Percentiles rank a stretch among this genome's conserved stretches.
These are phyloP conservation scores for Dendrolimus pini DNA, from an alignment of 2,888 invertebrate species.

Conservation along the genomic window DNA sequence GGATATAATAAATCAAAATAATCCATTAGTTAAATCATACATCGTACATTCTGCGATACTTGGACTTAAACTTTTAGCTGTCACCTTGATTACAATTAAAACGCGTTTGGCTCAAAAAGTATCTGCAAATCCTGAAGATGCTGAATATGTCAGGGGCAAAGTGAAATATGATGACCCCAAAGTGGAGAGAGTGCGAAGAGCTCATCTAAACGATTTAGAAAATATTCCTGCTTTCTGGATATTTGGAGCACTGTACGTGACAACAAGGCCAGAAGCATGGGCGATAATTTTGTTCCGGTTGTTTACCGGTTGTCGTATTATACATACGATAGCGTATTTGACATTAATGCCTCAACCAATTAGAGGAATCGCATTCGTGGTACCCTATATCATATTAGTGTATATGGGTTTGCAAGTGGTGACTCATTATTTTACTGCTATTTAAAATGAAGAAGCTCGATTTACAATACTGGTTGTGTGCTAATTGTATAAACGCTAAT, in stretches of 20 bases:
- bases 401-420: slow-evolving; percentile 55
- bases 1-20: slow-evolving; percentile 31
- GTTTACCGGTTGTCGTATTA: slow-evolving; percentile 72
- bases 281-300: slow-evolving; percentile 58
- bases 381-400: slow-evolving; percentile 37
- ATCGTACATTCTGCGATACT: slow-evolving; percentile 52
- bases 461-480: too few species aligned
- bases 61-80: slow-evolving; percentile 42
- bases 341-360: slow-evolving; percentile 77
- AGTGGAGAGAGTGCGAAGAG: slow-evolving; percentile 63
- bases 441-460: slow-evolving; percentile 15
- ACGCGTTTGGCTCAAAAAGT: slow-evolving; percentile 34
- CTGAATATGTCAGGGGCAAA: slow-evolving; percentile 36
- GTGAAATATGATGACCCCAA: slow-evolving; percentile 50
- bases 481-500: too few species aligned
- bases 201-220: slow-evolving; percentile 84
- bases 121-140: slow-evolving; percentile 56
- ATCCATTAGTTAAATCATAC: slow-evolving; percentile 47
- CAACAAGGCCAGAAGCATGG: slow-evolving; percentile 71
- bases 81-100: slow-evolving; percentile 35
- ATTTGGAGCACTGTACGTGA: slow-evolving; percentile 76
- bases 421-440: slow-evolving; percentile 33
- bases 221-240: slow-evolving; percentile 82
- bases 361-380: slow-evolving; percentile 42
- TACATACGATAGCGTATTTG: slow-evolving; percentile 81